phyloP scores from a whole-genome alignment of 92 coral and sea anemone genomes.

The Paragorgia papillata region DNA sequence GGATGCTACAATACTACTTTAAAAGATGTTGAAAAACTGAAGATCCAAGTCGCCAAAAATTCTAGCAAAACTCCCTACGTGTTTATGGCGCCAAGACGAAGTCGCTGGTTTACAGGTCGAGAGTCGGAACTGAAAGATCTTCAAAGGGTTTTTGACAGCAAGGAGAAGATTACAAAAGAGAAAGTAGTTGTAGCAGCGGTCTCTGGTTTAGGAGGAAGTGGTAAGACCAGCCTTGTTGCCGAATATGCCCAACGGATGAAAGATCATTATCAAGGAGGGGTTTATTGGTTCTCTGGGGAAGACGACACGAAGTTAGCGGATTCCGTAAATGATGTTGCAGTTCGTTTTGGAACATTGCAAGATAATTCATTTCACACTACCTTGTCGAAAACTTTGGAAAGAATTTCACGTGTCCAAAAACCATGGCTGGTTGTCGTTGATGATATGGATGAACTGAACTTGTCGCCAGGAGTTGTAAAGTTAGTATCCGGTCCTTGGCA shows the following conservation, averaged over 20 bases:
- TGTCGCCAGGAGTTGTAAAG: slow-evolving; percentile 65
- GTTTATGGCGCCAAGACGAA: slow-evolving; percentile 54
- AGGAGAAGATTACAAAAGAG: not conserved
- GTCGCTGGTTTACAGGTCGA: slow-evolving; percentile 56
- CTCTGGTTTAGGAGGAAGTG: slow-evolving; percentile 58
- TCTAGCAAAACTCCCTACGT: not conserved
- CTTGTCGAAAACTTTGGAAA: slow-evolving; percentile 60
- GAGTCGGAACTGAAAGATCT: slow-evolving; percentile 18
- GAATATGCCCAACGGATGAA: slow-evolving; percentile 68
- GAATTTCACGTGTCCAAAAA: slow-evolving; percentile 46
- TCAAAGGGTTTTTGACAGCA: not conserved
- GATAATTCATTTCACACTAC: slow-evolving; percentile 31
- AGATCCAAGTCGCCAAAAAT: no score
- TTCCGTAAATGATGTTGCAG: slow-evolving; percentile 69
- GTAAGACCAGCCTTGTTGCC: slow-evolving; percentile 80
- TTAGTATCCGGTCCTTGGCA: slow-evolving; percentile 74
- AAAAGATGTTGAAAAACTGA: no score
- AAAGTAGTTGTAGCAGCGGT: slow-evolving; percentile 50
- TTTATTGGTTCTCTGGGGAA: slow-evolving; percentile 90
- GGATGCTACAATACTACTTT: no score
- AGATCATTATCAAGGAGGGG: slow-evolving; percentile 70
- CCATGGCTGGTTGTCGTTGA: slow-evolving; percentile 75
- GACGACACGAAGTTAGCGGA: slow-evolving; percentile 55
- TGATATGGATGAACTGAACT: slow-evolving; percentile 69
- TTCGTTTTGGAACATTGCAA: slow-evolving; percentile 60